phyloP scores from a whole-genome alignment of 2,113 vertebrate species.

The Daubentonia madagascariensis region DNA sequence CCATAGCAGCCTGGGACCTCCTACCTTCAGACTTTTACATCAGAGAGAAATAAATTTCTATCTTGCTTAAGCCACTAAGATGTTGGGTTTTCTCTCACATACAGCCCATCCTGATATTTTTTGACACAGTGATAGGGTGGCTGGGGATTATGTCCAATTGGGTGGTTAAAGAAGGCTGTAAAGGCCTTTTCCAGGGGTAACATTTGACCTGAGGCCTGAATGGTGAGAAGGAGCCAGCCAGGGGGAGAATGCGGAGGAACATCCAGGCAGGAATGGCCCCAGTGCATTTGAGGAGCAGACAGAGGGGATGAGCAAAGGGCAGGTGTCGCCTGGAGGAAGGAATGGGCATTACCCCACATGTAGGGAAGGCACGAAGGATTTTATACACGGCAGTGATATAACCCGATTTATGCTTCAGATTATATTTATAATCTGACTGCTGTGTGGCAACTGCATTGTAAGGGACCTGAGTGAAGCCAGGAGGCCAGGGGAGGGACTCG shows the following conservation, averaged over 20 bases:
- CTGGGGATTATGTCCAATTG: not conserved
- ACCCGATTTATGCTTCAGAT: not conserved
- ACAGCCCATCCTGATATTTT: not conserved
- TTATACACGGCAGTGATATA: not conserved
- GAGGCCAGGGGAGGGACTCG: not conserved
- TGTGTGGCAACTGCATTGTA: not conserved
- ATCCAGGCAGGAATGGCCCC: not conserved
- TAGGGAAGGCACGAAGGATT: not conserved
- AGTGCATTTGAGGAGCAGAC: not conserved
- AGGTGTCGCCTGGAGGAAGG: not conserved
- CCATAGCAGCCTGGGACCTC: not conserved
- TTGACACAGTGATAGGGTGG: not conserved
- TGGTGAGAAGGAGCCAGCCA: not conserved
- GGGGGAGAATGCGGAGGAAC: not conserved
- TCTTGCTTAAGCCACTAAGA: not conserved
- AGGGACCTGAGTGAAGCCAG: not conserved
- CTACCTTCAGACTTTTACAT: not conserved
- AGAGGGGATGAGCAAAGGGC: not conserved
- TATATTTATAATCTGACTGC: not conserved
- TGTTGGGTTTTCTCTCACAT: not conserved
- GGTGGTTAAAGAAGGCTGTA: not conserved
- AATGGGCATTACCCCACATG: not conserved
- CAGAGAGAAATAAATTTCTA: not conserved
- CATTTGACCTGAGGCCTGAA: not conserved
- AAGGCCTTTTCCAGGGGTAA: not conserved